Evolutionary conservation across 2,888 invertebrate genomes (phyloP), one percentile per base, ranked within the genome.

Genomic region (Tigriopus californicus): DNA sequence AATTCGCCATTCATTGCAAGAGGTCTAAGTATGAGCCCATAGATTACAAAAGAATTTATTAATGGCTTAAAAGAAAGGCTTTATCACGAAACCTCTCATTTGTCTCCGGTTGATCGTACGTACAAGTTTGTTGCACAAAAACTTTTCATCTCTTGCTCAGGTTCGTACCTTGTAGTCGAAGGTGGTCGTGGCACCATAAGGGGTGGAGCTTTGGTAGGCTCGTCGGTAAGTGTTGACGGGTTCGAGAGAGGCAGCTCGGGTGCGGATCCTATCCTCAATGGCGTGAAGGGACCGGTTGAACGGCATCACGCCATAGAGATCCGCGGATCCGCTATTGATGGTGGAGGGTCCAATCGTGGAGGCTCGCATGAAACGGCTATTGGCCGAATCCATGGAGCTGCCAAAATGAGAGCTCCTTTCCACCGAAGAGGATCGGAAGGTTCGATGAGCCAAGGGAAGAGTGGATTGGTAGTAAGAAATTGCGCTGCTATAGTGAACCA

Each of bases 381-480:
- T 40, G 54, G 54, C 33, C 13, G n/a, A 40, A 15, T n/a, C 40
- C n/a, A 41, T 8, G 15, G 54, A n/a, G 15, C 40, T 40, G 20
- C 40, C n/a, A n/a, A 41, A 18, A 18, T 44, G 18, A 18, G n/a
- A 44, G 12, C 54, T 25, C 41, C 54, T 33, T 15, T 54, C 54
- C 41, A 49, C 49, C 8, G 58, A 58, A 22, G 58, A 58, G 25
- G 58, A 58, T 12, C 58, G 20, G 15, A 58, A 40, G 13, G 58
- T 49, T 15, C 58, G 6, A 41, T 58, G 48, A n/a, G 49, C 18
- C 49, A 33, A 49, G 15, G 58, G 58, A 10, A 46, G 24, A 49
- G 11, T 25, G 20, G 58, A 58, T 33, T 58, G 42, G 58, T 58
- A 58, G 41, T 54, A 54, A n/a, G 54, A 54, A 40, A 54, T 54